phyloP scores from a whole-genome alignment of 2,113 vertebrate genomes.

The Eretmochelys imbricata region DNA sequence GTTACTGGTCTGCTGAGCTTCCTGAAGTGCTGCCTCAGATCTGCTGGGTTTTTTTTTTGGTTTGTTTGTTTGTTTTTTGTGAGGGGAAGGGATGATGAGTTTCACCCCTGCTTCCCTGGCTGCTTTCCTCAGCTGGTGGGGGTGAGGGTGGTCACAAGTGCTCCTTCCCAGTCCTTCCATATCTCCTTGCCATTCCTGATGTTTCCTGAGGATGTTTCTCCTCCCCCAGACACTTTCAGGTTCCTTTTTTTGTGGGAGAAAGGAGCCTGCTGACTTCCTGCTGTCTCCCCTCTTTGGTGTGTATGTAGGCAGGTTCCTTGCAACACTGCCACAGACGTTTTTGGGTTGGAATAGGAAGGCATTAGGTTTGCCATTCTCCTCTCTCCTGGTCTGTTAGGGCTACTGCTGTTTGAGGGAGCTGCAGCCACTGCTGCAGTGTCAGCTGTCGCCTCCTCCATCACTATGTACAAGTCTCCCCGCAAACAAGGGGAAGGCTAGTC shows the following conservation, averaged over 20 bases:
- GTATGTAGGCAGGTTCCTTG: not conserved
- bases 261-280: not conserved
- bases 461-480: not conserved
- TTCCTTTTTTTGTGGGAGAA: not conserved
- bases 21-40: not conserved
- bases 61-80: not conserved
- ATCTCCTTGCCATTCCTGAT: not conserved
- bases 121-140: not conserved
- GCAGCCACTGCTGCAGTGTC: not conserved
- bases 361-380: not conserved
- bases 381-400: not conserved
- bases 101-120: not conserved
- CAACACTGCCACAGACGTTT: slow-evolving; percentile 10
- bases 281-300: not conserved
- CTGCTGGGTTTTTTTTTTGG: not conserved
- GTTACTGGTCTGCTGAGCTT: not conserved
- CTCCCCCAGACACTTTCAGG: not conserved
- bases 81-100: not conserved
- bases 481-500: not conserved
- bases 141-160: not conserved
- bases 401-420: not conserved
- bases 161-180: not conserved
- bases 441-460: not conserved
- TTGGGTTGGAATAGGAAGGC: not conserved
- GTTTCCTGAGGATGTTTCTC: too few relatives aligned